Base-by-base conservation (phyloP, 2,888 invertebrate genomes). In the Diaperis boleti region DNA sequence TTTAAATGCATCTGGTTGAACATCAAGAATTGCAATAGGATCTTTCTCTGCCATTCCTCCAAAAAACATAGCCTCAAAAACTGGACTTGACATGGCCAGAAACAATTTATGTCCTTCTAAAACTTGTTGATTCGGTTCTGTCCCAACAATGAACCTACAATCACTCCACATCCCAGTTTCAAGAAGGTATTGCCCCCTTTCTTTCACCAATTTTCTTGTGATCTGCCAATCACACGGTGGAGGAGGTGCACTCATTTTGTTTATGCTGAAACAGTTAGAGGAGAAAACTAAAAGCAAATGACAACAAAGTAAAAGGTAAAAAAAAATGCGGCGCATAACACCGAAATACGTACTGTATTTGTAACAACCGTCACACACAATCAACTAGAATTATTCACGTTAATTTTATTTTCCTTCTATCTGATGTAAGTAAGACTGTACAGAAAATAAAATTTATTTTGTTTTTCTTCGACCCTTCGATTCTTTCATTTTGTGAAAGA, bases 61-160 rank as follows among this genome's bases (percentile, higher is more conserved):
- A 75, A 85, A 93, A 76, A 94, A 94, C 94, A 94, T 94, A 0
- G 92, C 90, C 75, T 94, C 93, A 75, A 94, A 94, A 0, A 94
- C 94, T 0, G 94, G 94, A 66, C 93, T 93, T 0, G 92, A 89
- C 92, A 93, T 94, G 0, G 94, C 93, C 55, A 94, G 81, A 63
- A 94, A 86, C 22, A 94, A 80, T 78, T 92, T 93, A 79, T 94
- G 94, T 0, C 90, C 92, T 64, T 88, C 85, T 18, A 94, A 82
- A 0, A 88, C 83, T 72, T 91, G 87, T 76, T 92, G 92, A 75
- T 90, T 88, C 0, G 91, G 89, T 73, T 91, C 89, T 5, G 88
- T 86, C 0, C 94, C 94, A 37, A 94, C 92, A 64, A 93, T 83
- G 75, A 94, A 94, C 10, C 88, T 87, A 77, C 93, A 94, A 74